Evolutionary conservation across 2,113 vertebrate species (phyloP).

Genomic region (Choloepus hoffmanni): DNA sequence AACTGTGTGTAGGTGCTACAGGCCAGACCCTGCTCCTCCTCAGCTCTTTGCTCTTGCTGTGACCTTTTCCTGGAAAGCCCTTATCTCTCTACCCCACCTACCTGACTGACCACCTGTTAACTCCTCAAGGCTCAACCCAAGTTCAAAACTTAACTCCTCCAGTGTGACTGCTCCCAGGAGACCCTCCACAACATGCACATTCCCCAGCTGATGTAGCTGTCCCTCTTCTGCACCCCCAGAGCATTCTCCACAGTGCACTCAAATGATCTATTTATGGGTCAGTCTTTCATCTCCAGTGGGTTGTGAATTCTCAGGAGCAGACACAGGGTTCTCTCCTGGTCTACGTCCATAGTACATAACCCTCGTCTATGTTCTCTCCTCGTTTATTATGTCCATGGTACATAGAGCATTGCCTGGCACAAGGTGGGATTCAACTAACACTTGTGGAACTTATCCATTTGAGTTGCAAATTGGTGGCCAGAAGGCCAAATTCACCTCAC

Average conservation of each 20-base stretch:
- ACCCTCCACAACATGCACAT: background rate
- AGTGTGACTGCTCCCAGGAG: rapidly evolving
- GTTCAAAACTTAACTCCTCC: background rate
- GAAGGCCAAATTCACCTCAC: background rate
- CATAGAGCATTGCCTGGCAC: background rate
- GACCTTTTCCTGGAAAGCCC: background rate
- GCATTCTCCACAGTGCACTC: background rate
- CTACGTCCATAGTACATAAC: background rate
- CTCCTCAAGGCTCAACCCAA: background rate
- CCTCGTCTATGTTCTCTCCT: no score
- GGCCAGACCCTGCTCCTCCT: background rate
- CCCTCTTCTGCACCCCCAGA: background rate
- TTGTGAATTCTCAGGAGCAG: background rate
- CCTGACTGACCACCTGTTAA: background rate
- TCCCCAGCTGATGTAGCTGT: background rate
- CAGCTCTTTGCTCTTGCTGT: background rate
- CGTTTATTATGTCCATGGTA: no score
- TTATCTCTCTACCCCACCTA: background rate
- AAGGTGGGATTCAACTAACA: background rate
- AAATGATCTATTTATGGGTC: background rate
- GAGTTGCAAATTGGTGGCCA: background rate
- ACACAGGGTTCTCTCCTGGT: background rate
- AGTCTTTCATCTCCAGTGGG: background rate
- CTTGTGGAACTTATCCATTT: background rate
- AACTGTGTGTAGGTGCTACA: background rate